These are phyloP conservation scores for Drosophila auraria DNA, from an alignment of 1,140 invertebrate species.

Conservation along the genomic window DNA sequence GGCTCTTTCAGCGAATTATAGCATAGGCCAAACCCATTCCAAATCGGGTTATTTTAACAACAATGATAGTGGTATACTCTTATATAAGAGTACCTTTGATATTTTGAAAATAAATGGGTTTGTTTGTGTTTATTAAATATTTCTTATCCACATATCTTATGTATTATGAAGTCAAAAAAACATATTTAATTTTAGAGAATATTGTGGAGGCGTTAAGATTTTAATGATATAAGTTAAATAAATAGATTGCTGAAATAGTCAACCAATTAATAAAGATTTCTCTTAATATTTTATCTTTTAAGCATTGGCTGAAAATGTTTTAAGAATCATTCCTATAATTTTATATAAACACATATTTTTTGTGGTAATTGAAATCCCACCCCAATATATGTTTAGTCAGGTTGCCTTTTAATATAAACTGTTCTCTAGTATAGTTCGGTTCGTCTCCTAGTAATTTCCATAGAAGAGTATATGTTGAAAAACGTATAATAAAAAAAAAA, in stretches of 20 bases:
- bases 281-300: not conserved
- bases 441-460: not conserved
- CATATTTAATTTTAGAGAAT: too few species aligned
- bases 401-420: not conserved
- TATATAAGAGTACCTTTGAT: not conserved
- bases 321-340: not conserved
- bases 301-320: not conserved
- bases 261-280: too few species aligned
- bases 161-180: too few species aligned
- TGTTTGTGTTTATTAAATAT: not conserved
- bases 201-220: too few species aligned
- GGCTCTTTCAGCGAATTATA: conserved; percentile 9
- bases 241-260: too few species aligned
- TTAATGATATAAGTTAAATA: too few species aligned
- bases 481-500: conserved; percentile 27
- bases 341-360: not conserved
- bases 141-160: too few species aligned
- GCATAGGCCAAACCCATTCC: conserved; percentile 16
- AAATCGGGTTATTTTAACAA: too few species aligned
- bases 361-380: not conserved
- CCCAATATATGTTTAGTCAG: not conserved
- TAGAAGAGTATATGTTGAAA: conserved; percentile 36
- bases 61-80: conserved; percentile 14
- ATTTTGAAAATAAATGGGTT: not conserved
- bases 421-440: not conserved